Base-by-base conservation (phyloP, 2,888 invertebrate species). In the Trichogramma evanescens region DNA sequence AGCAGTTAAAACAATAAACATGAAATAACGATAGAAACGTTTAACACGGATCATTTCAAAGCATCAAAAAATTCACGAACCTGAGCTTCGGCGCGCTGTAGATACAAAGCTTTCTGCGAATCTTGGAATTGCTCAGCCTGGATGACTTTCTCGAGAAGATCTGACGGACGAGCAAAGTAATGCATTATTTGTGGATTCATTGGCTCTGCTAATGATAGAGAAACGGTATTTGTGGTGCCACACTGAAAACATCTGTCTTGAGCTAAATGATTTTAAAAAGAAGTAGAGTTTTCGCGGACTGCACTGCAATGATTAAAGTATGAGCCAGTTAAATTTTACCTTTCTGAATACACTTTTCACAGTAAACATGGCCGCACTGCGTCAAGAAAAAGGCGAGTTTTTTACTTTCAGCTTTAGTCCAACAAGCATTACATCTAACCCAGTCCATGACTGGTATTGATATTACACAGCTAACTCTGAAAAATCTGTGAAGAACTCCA, bases 361-460 rank as follows among this genome's bases (percentile, higher is more conserved):
- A 63, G 41, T 56, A 63, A 9, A 63, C 44, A 42, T 63, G 63
- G 8, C 63, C 63, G 49, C 63, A 63, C 40, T 63, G 63, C 40
- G 63, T 63, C 39, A 63, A 55, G 40, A 53, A 46, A 41, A 63
- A 63, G 10, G 26, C 40, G 40, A 55, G 26, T 38, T 52, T 38
- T 41, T 60, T 58, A 2, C 8, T 38, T 40, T 55, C 58, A 41
- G 60, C 58, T 50, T 60, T 58, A 4, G 53, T 6, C 58, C 58
- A 60, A 43, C 63, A 63, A 13, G 44, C 48, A 10, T 63, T 63
- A 9, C 63, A 63, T 4, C 63, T 58, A 55, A 63, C 53, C 63
- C 63, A 63, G 13, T 63, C 63, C 9, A 39, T 52, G 26, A 26
- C 26, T 26, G 26, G 26, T 26, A 26, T 26, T 2, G 26, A 26